Conservation (phyloP, 2,888 invertebrate genomes). For the Harmothoe impar region DNA sequence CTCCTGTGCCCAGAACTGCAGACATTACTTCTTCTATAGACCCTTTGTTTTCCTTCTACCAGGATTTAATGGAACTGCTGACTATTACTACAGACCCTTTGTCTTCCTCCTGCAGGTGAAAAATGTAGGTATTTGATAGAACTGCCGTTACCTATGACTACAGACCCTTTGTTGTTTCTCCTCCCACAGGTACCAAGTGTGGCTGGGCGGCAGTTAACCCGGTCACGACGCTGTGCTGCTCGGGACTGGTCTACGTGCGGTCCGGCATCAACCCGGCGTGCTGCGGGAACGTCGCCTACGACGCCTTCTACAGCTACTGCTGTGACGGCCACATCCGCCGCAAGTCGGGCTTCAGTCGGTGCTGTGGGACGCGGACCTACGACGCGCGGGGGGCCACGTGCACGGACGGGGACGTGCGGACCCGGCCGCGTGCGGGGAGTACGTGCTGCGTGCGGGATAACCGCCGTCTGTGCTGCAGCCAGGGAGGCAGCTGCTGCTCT, state of each 20-base stretch:
- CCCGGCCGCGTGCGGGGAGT: conserved; percentile 54
- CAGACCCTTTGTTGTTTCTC: not conserved
- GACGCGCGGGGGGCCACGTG: conserved; percentile 48
- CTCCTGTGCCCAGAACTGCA: no score
- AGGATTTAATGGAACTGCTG: no score
- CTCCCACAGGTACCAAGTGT: not conserved
- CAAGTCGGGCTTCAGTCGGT: conserved; percentile 16
- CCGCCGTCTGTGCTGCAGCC: conserved; percentile 61
- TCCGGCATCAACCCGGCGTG: conserved; percentile 63
- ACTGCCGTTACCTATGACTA: no score
- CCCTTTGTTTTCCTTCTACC: no score
- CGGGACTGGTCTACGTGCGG: conserved; percentile 65
- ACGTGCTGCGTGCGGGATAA: conserved; percentile 61
- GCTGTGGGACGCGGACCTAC: conserved; percentile 55
- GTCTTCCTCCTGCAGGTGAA: no score
- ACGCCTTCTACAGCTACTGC: conserved; percentile 64
- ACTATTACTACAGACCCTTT: no score
- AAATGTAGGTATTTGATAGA: no score
- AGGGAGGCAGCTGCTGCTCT: conserved; percentile 61
- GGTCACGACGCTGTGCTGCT: conserved; percentile 63
- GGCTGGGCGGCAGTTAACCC: conserved; percentile 60
- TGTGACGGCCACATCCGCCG: conserved; percentile 60
- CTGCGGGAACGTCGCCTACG: conserved; percentile 66
- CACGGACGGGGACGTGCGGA: conserved; percentile 49
- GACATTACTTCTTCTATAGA: no score